Conservation (phyloP, 2,113 vertebrate species). For the Petrocephalus microphthalmus region DNA sequence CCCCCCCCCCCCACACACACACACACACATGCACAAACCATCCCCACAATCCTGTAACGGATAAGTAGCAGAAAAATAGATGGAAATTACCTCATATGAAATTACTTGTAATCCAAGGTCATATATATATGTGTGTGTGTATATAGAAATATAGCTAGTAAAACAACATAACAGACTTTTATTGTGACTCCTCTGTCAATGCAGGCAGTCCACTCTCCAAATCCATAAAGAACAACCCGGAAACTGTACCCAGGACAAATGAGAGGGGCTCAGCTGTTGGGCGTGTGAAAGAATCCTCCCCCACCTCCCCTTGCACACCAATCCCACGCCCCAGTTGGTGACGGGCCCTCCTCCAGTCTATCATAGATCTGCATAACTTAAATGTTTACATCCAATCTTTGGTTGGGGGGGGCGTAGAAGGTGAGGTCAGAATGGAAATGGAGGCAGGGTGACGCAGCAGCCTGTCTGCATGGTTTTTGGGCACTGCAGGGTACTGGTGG, state of each 20-base stretch:
- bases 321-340: neutral
- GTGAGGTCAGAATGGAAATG: neutral
- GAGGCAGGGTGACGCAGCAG: neutral
- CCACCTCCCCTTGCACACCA: neutral
- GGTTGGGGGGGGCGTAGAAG: neutral
- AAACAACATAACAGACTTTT: neutral
- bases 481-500: neutral
- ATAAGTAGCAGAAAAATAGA: too few species aligned
- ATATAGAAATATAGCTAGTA: neutral
- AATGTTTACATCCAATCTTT: constrained; percentile 1
- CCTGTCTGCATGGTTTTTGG: neutral
- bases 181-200: neutral
- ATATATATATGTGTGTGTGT: neutral
- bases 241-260: neutral
- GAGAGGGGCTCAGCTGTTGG: neutral
- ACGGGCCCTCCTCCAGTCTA: neutral
- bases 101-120: neutral
- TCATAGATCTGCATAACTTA: neutral
- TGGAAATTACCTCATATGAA: neutral
- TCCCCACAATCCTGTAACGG: too few species aligned
- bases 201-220: neutral
- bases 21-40: too few species aligned
- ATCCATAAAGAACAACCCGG: neutral
- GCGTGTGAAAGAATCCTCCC: neutral
- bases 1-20: too few species aligned